A percentile compares a stretch with the other conserved stretches of the same genome.
phyloP scores from a whole-genome alignment of 2,888 invertebrate genomes.

The Fragum whitleyi region DNA sequence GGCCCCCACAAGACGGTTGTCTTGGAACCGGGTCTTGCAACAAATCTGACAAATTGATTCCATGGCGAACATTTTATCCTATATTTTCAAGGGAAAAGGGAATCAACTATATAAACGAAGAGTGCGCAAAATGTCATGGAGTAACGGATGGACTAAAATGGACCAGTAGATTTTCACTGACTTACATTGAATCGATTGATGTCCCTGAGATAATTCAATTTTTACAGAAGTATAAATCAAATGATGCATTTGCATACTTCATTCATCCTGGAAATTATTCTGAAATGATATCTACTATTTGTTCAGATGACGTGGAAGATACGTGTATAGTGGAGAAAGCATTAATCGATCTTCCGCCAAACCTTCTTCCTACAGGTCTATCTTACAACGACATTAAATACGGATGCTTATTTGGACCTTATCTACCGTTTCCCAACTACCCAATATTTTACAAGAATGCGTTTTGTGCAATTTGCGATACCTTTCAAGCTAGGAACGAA shows the following conservation, averaged over 20 bases:
- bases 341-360: neutral
- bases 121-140: conserved; percentile 14
- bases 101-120: neutral
- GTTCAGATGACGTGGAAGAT: neutral
- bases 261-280: neutral
- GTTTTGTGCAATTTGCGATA: neutral
- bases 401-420: neutral
- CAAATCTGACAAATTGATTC: neutral
- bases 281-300: neutral
- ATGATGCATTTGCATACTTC: neutral
- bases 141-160: neutral
- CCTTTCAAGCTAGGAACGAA: neutral
- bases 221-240: neutral
- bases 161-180: neutral
- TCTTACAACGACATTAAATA: neutral
- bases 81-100: neutral
- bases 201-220: neutral
- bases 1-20: neutral
- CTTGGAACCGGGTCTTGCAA: neutral
- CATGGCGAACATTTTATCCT: neutral
- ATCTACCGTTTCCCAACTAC: neutral
- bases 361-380: neutral
- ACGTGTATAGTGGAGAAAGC: neutral
- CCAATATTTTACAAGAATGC: neutral
- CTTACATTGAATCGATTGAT: neutral